Base-by-base conservation (phyloP, 1,140 invertebrate genomes). In the Drosophila bocqueti region DNA sequence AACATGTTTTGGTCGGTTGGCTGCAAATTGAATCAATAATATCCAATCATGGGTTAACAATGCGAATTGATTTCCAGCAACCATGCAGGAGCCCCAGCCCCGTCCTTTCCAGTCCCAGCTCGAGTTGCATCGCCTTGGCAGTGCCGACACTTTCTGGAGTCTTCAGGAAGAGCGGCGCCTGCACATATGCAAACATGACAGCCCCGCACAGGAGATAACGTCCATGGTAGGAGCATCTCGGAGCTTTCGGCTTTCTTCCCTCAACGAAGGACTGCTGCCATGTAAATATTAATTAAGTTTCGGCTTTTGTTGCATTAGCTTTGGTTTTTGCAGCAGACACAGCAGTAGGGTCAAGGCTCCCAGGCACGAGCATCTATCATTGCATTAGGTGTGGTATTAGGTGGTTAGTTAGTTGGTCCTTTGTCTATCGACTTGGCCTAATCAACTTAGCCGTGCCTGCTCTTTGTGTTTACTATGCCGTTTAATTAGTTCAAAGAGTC, bases 1-100 rank as follows among this genome's bases (percentile, higher is more conserved):
- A 90, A 89, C 84, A 89, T 89, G 87, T 79, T 74, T 87, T 76
- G 81, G 74, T 80, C 76, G 68, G 76, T 79, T 90, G 84, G 81
- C 84, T 82, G 87, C 81, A 91, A 91, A 91, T 91, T 91, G 87
- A 91, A 91, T 91, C 87, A 91, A 91, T 91, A 91, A 91, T 91
- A 91, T 91, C 87, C 87, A 91, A 91, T 91, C 83, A 91, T 84
- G 87, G 83, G 83, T 91, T 91, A 91, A 91, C 87, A 91, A 91
- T 91, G 83, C 81, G 89, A 91, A 91, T 91, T 91, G 87, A 91
- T 91, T 91, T 91, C 83, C 79, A 90, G 77, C 72, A 89, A 52
- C 68, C 84, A 84, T 81, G 81, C 84, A 87, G 75, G 40, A 57
- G 60, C 26, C 26, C 42, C 59, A 18, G 18, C 26, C 10, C 18